A percentile compares a stretch with the other conserved stretches of the same genome.
phyloP scores from a whole-genome alignment of 2,797 vertebrate genomes.

The Karalla daura region DNA sequence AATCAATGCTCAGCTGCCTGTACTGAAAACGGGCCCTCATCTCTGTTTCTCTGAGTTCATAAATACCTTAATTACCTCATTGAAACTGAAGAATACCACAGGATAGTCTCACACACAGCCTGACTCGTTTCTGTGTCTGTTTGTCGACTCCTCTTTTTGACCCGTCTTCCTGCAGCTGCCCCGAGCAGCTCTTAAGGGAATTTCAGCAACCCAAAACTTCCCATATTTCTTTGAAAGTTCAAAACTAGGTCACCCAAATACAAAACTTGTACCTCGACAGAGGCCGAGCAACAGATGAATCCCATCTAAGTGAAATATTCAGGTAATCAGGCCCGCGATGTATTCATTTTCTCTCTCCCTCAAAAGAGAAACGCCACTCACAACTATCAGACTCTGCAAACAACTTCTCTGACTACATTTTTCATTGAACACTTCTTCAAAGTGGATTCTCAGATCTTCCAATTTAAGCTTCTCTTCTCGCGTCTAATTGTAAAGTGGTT shows the following conservation, averaged over 20 bases:
- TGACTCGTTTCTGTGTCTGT: not conserved
- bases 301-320: conserved; percentile 54
- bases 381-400: conserved; percentile 48
- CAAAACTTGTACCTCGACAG: conserved; percentile 13
- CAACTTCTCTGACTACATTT: conserved; percentile 31
- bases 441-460: conserved; percentile 57
- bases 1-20: conserved; percentile 28
- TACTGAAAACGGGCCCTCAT: not conserved
- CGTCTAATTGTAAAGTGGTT: conserved; percentile 76
- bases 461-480: conserved; percentile 63
- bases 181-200: conserved; percentile 6
- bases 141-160: conserved; percentile 3
- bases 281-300: conserved; percentile 24
- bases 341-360: conserved; percentile 55
- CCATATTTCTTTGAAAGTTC: conserved; percentile 9
- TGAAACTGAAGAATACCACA: no score
- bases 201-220: conserved; percentile 16
- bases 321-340: conserved; percentile 56
- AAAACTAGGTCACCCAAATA: conserved; percentile 39
- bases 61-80: no score
- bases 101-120: no score
- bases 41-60: not conserved
- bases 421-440: conserved; percentile 62
- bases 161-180: conserved; percentile 7
- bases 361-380: conserved; percentile 42